Percentiles rank a stretch among this genome's conserved stretches.
phyloP scores from a whole-genome alignment of 1,140 invertebrate genomes.

The Bombus confusus region DNA sequence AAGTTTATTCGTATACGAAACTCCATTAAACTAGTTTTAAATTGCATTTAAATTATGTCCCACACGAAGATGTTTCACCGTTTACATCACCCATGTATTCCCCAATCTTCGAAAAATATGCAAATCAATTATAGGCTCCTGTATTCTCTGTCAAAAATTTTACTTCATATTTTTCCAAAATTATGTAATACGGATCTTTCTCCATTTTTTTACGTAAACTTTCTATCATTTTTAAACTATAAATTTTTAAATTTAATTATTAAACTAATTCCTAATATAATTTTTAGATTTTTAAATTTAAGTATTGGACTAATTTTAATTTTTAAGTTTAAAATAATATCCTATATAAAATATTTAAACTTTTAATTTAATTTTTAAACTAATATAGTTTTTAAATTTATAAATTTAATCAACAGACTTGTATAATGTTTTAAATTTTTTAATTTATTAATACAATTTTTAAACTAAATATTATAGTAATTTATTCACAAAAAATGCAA shows the following conservation, averaged over 20 bases:
- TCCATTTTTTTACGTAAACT: too few relatives aligned
- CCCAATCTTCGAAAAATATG: constrained; percentile 1
- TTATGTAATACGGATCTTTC: neutral
- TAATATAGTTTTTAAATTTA: too few relatives aligned
- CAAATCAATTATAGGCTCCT: constrained; percentile 19
- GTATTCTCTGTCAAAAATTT: neutral
- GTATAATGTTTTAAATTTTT: too few relatives aligned
- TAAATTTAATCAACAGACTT: too few relatives aligned
- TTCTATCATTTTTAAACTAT: too few relatives aligned
- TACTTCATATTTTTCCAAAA: neutral
- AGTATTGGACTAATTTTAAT: too few relatives aligned
- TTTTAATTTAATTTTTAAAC: too few relatives aligned
- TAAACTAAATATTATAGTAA: neutral
- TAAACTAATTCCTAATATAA: too few relatives aligned
- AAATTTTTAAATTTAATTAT: too few relatives aligned
- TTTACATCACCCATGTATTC: constrained; percentile 23
- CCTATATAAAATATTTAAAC: too few relatives aligned
- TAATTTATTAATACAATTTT: neutral
- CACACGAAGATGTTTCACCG: constrained; percentile 14
- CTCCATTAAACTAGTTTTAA: constrained; percentile 64
- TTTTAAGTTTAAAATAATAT: too few relatives aligned
- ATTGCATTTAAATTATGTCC: constrained; percentile 48
- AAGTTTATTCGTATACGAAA: constrained; percentile 67
- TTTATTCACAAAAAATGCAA: neutral
- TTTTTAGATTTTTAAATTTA: too few relatives aligned